Base-by-base conservation (phyloP, 1,140 invertebrate genomes). In the Meloidogyne chitwoodi region DNA sequence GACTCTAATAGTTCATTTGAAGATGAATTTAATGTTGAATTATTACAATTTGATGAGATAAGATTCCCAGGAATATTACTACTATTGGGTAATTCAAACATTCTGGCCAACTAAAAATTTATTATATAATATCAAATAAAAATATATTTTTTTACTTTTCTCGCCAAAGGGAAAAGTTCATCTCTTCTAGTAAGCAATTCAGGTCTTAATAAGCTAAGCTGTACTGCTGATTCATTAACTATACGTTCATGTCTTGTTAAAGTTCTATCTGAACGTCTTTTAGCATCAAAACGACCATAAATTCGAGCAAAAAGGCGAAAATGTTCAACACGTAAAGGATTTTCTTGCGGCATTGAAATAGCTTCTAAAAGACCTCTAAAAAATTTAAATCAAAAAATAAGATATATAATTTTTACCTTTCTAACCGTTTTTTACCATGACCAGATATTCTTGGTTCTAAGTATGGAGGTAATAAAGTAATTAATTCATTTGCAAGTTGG, bases 151-250 rank as follows among this genome's bases (percentile, higher is more conserved):
- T 22, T 19, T 48, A 98, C 93, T 88, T 96, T 93, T 71, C 95
- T 89, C 0, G 96, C 95, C 70, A 98, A 89, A 4, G 94, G 93
- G 87, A 98, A 98, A 34, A 98, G 90, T 88, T 97, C 94, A 87
- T 98, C 94, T 41, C 95, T 89, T 48, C 95, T 90, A 2, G 94
- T 96, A 56, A 98, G 89, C 44, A 98, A 89, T 4, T 93, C 92
- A 0, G 94, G 94, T 75, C 94, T 91, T 85, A 93, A 92, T 84
- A 92, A 90, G 87, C 95, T 96, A 74, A 98, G 92, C 88, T 98
- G 95, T 1, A 94, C 94, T 0, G 95, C 94, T 0, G 95, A 95
- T 88, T 98, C 96, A 88, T 98, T 98, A 12, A 98, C 94, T 56
- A 93, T 94, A 22, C 95, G 94, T 90, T 98, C 95, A 88, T 98